Conservation (phyloP, 2,113 vertebrate genomes). For the Ellobius talpinus region DNA sequence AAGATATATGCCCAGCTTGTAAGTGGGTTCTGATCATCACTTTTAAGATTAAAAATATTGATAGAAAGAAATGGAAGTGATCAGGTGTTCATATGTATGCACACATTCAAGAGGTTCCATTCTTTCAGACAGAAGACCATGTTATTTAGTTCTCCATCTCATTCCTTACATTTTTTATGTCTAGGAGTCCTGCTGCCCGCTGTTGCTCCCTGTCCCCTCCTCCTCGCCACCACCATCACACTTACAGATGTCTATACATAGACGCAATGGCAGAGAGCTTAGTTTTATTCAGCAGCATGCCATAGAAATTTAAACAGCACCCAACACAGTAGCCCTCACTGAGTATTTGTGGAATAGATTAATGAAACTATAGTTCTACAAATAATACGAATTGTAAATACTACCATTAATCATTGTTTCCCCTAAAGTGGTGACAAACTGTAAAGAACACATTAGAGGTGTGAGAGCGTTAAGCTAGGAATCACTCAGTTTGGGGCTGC, state of each 20-base stretch:
- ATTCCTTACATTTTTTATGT: not conserved
- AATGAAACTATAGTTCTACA: slow-evolving; percentile 38
- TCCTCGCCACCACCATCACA: not conserved
- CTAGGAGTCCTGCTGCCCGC: not conserved
- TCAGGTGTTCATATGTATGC: not conserved
- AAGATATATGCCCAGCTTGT: not conserved
- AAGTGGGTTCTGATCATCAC: slow-evolving; percentile 10
- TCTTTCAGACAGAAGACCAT: not conserved
- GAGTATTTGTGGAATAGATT: slow-evolving; percentile 52
- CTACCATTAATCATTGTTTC: slow-evolving; percentile 12
- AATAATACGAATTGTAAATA: slow-evolving; percentile 58
- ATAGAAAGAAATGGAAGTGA: not conserved
- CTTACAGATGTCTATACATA: slow-evolving; percentile 4
- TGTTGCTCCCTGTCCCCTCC: not conserved
- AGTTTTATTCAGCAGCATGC: not conserved
- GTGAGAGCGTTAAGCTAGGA: slow-evolving; percentile 1
- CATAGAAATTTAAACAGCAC: not conserved
- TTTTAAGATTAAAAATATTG: not conserved
- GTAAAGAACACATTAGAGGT: not conserved
- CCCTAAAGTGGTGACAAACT: not conserved
- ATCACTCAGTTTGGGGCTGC: not conserved
- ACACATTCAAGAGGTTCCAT: not conserved
- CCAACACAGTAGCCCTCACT: not conserved
- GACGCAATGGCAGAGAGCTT: not conserved
- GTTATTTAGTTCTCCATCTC: not conserved